These are phyloP conservation scores for Palythoa grandiflora DNA, from an alignment of 92 coral and sea anemone genomes.

Conservation along the genomic window DNA sequence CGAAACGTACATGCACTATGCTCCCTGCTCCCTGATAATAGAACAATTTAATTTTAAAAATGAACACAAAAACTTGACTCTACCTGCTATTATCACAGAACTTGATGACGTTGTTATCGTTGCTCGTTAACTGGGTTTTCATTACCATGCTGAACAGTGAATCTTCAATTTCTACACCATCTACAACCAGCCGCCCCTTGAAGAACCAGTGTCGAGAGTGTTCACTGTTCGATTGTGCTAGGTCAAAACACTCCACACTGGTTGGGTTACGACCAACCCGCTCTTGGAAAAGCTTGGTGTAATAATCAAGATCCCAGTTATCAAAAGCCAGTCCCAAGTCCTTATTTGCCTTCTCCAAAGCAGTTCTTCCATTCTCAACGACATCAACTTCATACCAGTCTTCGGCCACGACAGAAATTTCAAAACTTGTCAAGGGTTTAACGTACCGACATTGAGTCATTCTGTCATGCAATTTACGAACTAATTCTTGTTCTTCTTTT, in stretches of 20 bases:
- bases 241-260: constrained; percentile 97
- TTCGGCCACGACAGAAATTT: constrained; percentile 70
- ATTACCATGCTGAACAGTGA: constrained; percentile 95
- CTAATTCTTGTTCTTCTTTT: constrained; percentile 78
- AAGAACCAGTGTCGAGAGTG: constrained; percentile 99
- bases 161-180: constrained; percentile 83
- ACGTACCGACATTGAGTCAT: constrained; percentile 95
- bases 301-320: constrained; percentile 94
- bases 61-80: background rate
- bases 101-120: constrained; percentile 87
- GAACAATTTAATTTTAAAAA: too few species aligned
- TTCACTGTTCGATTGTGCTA: constrained; percentile 98
- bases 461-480: constrained; percentile 83
- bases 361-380: constrained; percentile 71
- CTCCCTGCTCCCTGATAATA: too few species aligned
- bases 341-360: constrained; percentile 85
- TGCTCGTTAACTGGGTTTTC: constrained; percentile 82
- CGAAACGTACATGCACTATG: too few species aligned
- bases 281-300: constrained; percentile 84
- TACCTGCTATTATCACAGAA: constrained; percentile 97
- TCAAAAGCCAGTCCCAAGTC: constrained; percentile 96
- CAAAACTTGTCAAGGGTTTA: constrained; percentile 83
- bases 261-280: constrained; percentile 91
- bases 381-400: constrained; percentile 89
- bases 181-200: constrained; percentile 85